phyloP scores from a whole-genome alignment of 2,113 vertebrate species.

The Naja naja region DNA sequence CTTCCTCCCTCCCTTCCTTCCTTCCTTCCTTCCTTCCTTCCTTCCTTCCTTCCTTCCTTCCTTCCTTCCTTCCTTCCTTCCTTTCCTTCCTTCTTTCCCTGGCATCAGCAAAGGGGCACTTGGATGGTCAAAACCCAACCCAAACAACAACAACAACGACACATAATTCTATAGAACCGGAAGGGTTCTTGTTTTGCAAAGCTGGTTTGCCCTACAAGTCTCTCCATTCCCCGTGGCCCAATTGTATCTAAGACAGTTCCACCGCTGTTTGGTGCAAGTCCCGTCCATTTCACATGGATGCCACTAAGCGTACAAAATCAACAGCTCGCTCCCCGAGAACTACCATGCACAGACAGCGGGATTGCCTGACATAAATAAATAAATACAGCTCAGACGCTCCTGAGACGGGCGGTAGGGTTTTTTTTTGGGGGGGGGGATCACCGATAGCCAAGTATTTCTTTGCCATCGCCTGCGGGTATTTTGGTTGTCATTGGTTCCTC shows the following conservation, averaged over 20 bases:
- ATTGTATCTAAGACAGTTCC: constrained; percentile 65
- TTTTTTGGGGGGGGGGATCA: neutral
- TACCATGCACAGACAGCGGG: constrained; percentile 67
- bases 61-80: neutral
- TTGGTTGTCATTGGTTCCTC: constrained; percentile 41
- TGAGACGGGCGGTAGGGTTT: constrained; percentile 78
- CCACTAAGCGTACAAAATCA: constrained; percentile 57
- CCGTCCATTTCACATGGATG: constrained; percentile 23
- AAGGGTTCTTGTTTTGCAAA: constrained; percentile 41
- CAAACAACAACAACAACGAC: neutral
- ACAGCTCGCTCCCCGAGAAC: constrained; percentile 65
- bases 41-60: neutral
- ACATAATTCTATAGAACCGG: constrained; percentile 48
- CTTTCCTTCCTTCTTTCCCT: neutral
- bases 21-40: neutral
- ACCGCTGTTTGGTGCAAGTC: constrained; percentile 65
- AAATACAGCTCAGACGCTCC: constrained; percentile 78
- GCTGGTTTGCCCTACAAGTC: constrained; percentile 4
- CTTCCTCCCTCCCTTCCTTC: neutral
- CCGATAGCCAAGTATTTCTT: neutral
- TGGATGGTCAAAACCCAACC: neutral
- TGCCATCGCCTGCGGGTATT: constrained; percentile 41
- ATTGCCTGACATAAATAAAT: constrained; percentile 69
- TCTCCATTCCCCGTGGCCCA: constrained; percentile 45
- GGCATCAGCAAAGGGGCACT: neutral